Evolutionary conservation across 1,140 invertebrate species (phyloP), one percentile per base, ranked within the genome.

Genomic region (Pristionchus pacificus): DNA sequence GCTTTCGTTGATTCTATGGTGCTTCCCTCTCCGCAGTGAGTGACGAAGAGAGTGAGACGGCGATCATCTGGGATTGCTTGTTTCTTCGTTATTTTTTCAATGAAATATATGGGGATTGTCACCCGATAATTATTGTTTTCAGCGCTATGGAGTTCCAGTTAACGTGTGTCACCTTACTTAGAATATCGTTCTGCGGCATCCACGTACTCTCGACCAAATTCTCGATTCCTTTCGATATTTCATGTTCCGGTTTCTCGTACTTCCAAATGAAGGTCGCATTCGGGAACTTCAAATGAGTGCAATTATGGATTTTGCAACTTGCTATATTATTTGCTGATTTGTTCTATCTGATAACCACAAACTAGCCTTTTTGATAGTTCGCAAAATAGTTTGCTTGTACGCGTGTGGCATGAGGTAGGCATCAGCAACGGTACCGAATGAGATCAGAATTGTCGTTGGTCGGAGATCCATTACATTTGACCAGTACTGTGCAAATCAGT

Each of bases 201-300:
- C 74, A 75, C 27, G 74, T 75, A 60, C 60, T 55, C 30, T 74
- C 58, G 62, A 65, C 49, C 13, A 75, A 29, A 65, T 75, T 75
- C 29, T 49, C 30, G 33, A 74, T 24, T 58, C 63, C 33, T 25
- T 60, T 19, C 6, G 59, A 60, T 13, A 74, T 10, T 14, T 63
- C 57, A 19, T 77, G 60, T 74, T 75, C 74, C 13, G 74, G 65
- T 14, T 49, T 64, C 19, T 75, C 74, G 31, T 75, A 75, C 58
- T 75, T 75, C 74, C 74, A 75, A 55, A 75, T 74, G 61, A 75
- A 75, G 2, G 74, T 75, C 1, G 74, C 71, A n/a, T 75, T 66
- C 19, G 74, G 74, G 70, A 64, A 68, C 38, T 65, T 57, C 6
- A 6, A 19, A 19, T 10, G 19, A 49, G 38, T 49, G 6, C 6